A percentile compares a stretch with the other conserved stretches of the same genome.
phyloP scores from a whole-genome alignment of 30 jellyfish, hydroid and myxozoan genomes.

The Rhopilema esculentum region DNA sequence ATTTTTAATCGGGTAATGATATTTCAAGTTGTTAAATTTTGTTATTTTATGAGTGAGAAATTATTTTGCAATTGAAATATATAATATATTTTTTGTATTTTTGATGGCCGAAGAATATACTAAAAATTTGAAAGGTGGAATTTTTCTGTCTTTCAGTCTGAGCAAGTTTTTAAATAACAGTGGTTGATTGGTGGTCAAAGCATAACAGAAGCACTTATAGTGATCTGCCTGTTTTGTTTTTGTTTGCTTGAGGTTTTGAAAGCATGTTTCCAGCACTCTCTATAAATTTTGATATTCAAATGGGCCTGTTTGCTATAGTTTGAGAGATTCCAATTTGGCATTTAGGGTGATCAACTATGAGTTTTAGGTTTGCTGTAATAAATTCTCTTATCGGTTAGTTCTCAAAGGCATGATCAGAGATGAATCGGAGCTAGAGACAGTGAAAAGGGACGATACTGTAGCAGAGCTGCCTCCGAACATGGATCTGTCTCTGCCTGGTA shows the following conservation, averaged over 20 bases:
- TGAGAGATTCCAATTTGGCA: neutral
- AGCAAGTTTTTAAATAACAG: too few relatives aligned
- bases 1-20: neutral
- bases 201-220: too few relatives aligned
- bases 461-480: slow-evolving; percentile 41
- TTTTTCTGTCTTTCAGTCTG: neutral
- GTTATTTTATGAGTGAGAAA: neutral
- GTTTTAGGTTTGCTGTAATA: neutral
- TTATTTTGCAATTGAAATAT: neutral
- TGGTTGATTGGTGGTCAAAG: too few relatives aligned
- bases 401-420: slow-evolving; percentile 61
- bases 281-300: neutral
- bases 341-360: neutral
- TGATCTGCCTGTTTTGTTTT: neutral
- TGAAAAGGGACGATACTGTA: slow-evolving; percentile 31
- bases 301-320: neutral
- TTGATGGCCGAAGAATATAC: neutral
- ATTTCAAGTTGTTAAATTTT: neutral
- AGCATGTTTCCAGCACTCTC: neutral
- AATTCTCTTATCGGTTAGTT: slow-evolving; percentile 14
- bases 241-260: too few relatives aligned
- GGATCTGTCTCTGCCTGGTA: slow-evolving; percentile 93
- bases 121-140: neutral
- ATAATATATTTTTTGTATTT: too few relatives aligned
- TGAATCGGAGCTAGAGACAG: slow-evolving; percentile 33